Base-by-base conservation (phyloP, 2,797 vertebrate species). In the Falco concolor region DNA sequence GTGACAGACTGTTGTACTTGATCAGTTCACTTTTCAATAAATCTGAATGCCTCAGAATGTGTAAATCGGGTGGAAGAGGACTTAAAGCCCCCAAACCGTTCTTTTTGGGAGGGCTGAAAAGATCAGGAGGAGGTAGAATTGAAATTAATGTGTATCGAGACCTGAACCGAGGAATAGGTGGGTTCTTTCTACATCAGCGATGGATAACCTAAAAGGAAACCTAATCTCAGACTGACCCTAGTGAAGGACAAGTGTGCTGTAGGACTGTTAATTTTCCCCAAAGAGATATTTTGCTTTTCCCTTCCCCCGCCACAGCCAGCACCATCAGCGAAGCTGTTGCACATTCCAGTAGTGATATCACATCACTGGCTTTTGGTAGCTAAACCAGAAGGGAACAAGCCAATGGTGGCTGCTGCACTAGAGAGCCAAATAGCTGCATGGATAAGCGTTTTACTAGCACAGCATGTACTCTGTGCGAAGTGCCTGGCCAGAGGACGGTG, bases 261-360 rank as follows among this genome's bases (percentile, higher is more conserved):
- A 18, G 13, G 57, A 4, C n/a, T 13, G 3, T 3, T 36, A 9
- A 7, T 63, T 89, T 17, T 32, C 59, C 85, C 38, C 69, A 4
- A 4, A 53, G 50, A 50, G 79, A 13, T 40, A 28, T 81, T 72
- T 23, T 36, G 21, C 40, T 53, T 42, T 21, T 81, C 89, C 92
- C 88, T 91, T 63, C 88, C 92, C 91, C 85, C 93, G 83, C 19
- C 5, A 0, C 44, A 57, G 64, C 28, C 76, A 52, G 90, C 50
- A n/a, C 49, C 47, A 47, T 65, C 86, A 53, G 74, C 5, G 30
- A 25, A 74, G 56, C 57, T 70, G n/a, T 11, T 6, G 92, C 67
- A 17, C 96, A 92, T 97, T 96, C 95, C 94, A 92, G 91, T 1
- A 4, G n/a, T 12, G 91, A 18, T 87, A 57, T 76, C 93, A 7